These are phyloP conservation scores for Scolopax mira DNA, from an alignment of 2,113 vertebrate genomes.

Conservation along the genomic window DNA sequence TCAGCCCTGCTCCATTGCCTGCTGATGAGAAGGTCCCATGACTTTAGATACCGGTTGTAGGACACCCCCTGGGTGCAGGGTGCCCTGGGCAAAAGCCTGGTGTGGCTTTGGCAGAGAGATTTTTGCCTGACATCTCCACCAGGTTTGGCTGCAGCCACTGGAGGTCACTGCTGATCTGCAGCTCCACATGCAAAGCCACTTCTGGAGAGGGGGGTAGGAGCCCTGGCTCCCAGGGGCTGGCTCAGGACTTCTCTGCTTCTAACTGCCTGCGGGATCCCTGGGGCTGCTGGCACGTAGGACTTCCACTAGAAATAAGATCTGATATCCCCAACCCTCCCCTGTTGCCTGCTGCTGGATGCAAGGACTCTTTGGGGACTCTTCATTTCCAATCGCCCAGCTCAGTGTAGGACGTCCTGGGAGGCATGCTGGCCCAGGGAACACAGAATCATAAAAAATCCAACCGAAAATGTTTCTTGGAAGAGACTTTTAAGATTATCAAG, in stretches of 20 bases:
- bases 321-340: background rate
- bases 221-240: background rate
- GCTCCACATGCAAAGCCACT: fast-evolving
- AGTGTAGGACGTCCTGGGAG: background rate
- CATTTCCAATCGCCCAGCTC: fast-evolving
- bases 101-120: fast-evolving
- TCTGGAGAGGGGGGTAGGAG: background rate
- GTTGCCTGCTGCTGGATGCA: background rate
- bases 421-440: background rate
- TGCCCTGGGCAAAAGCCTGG: background rate
- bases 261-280: too few species aligned
- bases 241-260: background rate
- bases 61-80: background rate
- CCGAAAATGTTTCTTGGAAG: background rate
- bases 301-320: too few species aligned
- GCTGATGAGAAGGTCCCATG: fast-evolving
- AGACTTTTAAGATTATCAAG: background rate
- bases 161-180: constrained; percentile 29
- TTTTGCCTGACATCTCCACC: fast-evolving
- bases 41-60: fast-evolving
- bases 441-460: background rate
- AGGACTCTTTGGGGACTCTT: background rate
- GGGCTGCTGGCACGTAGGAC: background rate
- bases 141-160: background rate
- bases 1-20: background rate